phyloP scores from a whole-genome alignment of 2,888 invertebrate genomes.

The Neoscelio sp. region DNA sequence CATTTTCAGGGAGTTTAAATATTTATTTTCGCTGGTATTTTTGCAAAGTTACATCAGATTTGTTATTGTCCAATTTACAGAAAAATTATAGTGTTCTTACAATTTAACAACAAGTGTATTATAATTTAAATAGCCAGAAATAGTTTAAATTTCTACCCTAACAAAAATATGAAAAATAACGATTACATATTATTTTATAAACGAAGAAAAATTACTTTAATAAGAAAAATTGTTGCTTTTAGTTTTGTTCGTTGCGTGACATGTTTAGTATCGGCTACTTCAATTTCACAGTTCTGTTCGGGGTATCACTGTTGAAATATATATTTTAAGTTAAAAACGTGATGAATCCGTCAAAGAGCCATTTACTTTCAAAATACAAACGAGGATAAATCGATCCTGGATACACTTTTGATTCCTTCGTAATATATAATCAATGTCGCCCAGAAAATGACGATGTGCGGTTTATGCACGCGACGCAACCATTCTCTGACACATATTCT shows the following conservation, averaged over 20 bases:
- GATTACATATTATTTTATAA: no score
- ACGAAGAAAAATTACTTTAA: no score
- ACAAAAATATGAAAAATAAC: no score
- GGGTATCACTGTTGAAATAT: conserved; percentile 42
- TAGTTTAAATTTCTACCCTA: no score
- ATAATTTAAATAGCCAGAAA: no score
- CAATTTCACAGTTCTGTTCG: conserved; percentile 54
- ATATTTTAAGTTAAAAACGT: conserved; percentile 60
- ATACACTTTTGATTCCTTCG: conserved; percentile 60
- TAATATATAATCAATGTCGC: conserved; percentile 60
- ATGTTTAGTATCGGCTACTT: conserved; percentile 51
- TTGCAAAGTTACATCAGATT: no score
- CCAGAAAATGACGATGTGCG: conserved; percentile 54
- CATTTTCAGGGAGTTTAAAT: no score
- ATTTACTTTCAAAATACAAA: conserved; percentile 58
- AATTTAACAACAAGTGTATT: no score
- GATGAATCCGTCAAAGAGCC: conserved; percentile 58
- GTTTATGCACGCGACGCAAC: conserved; percentile 49
- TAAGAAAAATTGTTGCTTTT: conserved; percentile 39
- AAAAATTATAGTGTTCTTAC: no score
- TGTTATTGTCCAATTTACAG: no score
- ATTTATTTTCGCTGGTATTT: no score
- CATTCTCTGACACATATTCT: conserved; percentile 45
- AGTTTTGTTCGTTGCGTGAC: conserved; percentile 49
- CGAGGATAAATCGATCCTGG: conserved; percentile 59